Evolutionary conservation across 2,888 invertebrate species (phyloP), one percentile per base, ranked within the genome.

Genomic region (Cryptocephalus primarius): DNA sequence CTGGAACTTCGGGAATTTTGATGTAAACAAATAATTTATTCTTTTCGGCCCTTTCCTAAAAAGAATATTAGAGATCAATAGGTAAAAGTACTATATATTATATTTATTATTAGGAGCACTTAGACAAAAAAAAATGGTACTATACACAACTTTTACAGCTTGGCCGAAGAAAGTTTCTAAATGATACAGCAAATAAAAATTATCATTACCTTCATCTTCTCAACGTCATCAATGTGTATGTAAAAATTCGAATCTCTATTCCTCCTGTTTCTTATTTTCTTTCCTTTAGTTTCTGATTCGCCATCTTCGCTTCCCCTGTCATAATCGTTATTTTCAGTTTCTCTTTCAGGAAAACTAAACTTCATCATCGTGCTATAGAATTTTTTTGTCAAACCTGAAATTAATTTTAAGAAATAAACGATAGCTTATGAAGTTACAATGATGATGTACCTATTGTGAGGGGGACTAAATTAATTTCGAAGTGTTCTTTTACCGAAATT

Each of bases 1-100:
- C 69, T 0, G 71, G 70, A 10, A 99, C 95, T 72, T 97, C 96
- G 0, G 97, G 96, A 58, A 92, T 95, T 76, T 99, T 99, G 39
- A 99, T 95, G 71, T 96, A 99, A 57, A 96, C 90, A 69, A 99
- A 99, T 43, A 96, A 76, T 72, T 97, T 97, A 74, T 99, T 99
- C 70, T 95, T 93, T 58, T 96, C 95, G 0, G 99, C 99, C 50
- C 99, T 78, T 69, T 97, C 94, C 81, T 90, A 71, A 57, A 75
- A 72, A 58, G 67, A 43, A 33, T 40, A 41, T 4, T 22, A 22
- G 6, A n/a, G n/a, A n/a, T n/a, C n/a, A n/a, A n/a, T n/a, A n/a
- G n/a, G n/a, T n/a, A n/a, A n/a, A n/a, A n/a, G n/a, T n/a, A n/a
- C n/a, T n/a, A n/a, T n/a, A n/a, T n/a, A n/a, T n/a, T n/a, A n/a